Evolutionary conservation across 2,113 vertebrate species (phyloP).

Genomic region (Podocnemis expansa): DNA sequence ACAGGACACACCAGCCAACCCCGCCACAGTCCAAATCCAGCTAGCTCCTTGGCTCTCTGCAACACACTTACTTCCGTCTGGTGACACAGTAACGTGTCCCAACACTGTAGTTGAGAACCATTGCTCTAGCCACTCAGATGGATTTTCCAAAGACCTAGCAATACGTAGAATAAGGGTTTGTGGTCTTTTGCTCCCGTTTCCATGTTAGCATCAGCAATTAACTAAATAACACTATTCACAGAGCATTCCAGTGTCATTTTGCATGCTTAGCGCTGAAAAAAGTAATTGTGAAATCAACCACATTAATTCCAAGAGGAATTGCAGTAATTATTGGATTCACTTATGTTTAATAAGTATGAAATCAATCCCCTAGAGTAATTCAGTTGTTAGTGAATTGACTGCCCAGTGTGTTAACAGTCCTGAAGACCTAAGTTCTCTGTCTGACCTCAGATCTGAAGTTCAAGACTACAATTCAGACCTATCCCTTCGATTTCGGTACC

Average conservation of each 20-base stretch:
- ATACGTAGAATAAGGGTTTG: neutral
- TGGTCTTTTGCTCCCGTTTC: neutral
- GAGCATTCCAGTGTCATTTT: neutral
- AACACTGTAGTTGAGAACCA: too few relatives aligned
- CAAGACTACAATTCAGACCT: fast-evolving
- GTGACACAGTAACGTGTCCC: too few relatives aligned
- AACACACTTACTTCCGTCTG: too few relatives aligned
- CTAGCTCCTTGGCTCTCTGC: too few relatives aligned
- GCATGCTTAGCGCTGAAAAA: neutral
- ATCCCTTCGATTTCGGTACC: neutral
- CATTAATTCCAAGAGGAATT: neutral
- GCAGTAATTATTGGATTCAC: neutral
- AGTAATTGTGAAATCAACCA: neutral
- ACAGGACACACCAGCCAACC: too few relatives aligned
- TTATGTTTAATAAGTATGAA: neutral
- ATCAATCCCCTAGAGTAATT: neutral
- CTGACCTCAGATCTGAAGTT: neutral
- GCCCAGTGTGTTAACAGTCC: neutral
- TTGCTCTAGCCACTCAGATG: neutral
- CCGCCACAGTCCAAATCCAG: too few relatives aligned
- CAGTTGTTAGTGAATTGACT: neutral
- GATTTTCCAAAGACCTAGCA: neutral
- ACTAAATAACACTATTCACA: neutral
- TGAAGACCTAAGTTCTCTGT: neutral
- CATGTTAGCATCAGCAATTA: slow-evolving; percentile 11